These are phyloP conservation scores for Thera obeliscata DNA, from an alignment of 2,888 invertebrate genomes.

Conservation along the genomic window DNA sequence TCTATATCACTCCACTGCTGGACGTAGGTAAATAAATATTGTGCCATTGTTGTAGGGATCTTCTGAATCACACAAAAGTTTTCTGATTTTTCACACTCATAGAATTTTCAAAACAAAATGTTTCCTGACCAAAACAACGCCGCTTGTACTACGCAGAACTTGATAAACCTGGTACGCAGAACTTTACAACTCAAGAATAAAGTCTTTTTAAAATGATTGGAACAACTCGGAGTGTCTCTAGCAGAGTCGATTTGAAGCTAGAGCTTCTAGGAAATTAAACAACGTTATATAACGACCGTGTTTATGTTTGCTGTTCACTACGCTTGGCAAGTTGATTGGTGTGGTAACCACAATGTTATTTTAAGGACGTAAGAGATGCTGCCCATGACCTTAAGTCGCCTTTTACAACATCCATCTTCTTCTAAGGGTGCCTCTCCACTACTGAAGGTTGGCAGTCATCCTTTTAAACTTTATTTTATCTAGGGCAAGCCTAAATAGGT, in stretches of 20 bases:
- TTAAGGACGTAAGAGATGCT: too few species aligned
- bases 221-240: conserved; percentile 37
- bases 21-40: neutral
- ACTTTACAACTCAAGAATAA: conserved; percentile 36
- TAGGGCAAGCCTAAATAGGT: too few species aligned
- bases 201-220: conserved; percentile 43
- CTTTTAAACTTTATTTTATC: too few species aligned
- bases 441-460: too few species aligned
- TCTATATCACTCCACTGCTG: too few species aligned
- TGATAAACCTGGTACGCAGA: conserved; percentile 18
- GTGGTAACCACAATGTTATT: too few species aligned
- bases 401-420: too few species aligned
- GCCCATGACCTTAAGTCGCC: too few species aligned
- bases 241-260: conserved; percentile 16
- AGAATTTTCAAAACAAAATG: neutral
- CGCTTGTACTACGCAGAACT: neutral
- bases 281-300: neutral
- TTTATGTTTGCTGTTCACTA: neutral
- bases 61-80: too few species aligned
- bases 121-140: conserved; percentile 12
- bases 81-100: neutral
- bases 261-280: neutral
- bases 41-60: too few species aligned
- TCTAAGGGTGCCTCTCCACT: too few species aligned
- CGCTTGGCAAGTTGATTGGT: too few species aligned